phyloP scores from a whole-genome alignment of 2,113 vertebrate species.

The Cyprinus carpio region DNA sequence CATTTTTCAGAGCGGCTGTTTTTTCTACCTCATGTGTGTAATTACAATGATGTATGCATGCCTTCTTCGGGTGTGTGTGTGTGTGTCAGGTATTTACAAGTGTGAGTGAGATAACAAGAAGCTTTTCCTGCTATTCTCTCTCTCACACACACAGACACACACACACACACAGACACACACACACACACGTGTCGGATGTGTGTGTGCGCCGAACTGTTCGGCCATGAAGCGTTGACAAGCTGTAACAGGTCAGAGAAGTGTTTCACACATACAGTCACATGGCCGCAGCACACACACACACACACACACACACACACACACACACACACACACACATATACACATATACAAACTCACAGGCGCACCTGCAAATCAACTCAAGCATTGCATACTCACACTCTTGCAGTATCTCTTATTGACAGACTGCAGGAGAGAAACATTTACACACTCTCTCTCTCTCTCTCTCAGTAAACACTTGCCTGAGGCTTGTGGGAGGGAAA shows the following conservation, averaged over 20 bases:
- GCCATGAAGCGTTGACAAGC: conserved; percentile 49
- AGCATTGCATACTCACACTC: conserved; percentile 35
- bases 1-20: conserved; percentile 42
- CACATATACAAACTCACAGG: conserved; percentile 9
- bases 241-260: conserved; percentile 53
- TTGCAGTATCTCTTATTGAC: conserved; percentile 55
- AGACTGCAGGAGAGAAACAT: conserved; percentile 56
- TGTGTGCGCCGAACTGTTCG: conserved; percentile 19
- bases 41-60: conserved; percentile 38
- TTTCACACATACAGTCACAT: conserved; percentile 46
- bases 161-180: background rate
- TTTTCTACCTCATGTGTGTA: conserved; percentile 22
- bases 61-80: conserved; percentile 21
- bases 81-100: conserved; percentile 35
- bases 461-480: conserved; percentile 49
- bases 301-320: too few species aligned
- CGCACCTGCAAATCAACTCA: conserved; percentile 44
- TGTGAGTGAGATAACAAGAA: conserved; percentile 18
- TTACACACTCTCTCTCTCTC: conserved; percentile 33
- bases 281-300: background rate
- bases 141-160: too few species aligned
- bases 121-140: conserved; percentile 29
- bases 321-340: background rate
- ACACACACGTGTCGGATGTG: background rate
- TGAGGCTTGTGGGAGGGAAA: conserved; percentile 57